Evolutionary conservation across 2,888 invertebrate species (phyloP).

Genomic region (Papilio demoleus): DNA sequence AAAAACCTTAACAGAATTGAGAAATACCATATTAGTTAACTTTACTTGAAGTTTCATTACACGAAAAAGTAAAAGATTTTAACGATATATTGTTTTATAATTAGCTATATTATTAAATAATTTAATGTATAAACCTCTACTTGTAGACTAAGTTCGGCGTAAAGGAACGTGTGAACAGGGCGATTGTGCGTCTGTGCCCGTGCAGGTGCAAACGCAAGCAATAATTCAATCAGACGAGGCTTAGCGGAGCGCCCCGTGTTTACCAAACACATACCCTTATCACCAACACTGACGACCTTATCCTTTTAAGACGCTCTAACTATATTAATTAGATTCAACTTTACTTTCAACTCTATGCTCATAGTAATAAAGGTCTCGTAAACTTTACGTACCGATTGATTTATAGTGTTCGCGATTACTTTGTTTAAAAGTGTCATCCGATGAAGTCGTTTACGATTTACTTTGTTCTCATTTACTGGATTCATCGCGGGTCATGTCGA

Average conservation of each 20-base stretch:
- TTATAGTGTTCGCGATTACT: slow-evolving; percentile 36
- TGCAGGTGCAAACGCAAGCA: slow-evolving; percentile 68
- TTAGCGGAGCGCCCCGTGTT: slow-evolving; percentile 71
- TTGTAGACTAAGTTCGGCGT: slow-evolving; percentile 54
- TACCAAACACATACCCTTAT: slow-evolving; percentile 70
- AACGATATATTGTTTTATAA: not conserved
- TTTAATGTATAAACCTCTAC: not conserved
- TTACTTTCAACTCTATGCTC: slow-evolving; percentile 42
- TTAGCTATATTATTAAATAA: not conserved
- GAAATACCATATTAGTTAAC: not conserved
- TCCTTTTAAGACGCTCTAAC: slow-evolving; percentile 49
- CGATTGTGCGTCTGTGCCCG: slow-evolving; percentile 43
- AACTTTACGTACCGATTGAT: slow-evolving; percentile 8
- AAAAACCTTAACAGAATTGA: not conserved
- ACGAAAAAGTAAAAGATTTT: not conserved
- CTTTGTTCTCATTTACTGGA: slow-evolving; percentile 49
- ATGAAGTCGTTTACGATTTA: slow-evolving; percentile 52
- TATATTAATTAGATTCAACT: slow-evolving; percentile 44
- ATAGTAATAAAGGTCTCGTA: slow-evolving; percentile 44
- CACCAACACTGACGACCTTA: slow-evolving; percentile 57
- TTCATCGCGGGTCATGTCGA: slow-evolving; percentile 56
- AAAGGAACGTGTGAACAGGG: slow-evolving; percentile 61
- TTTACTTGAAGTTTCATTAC: not conserved
- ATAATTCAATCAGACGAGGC: slow-evolving; percentile 80
- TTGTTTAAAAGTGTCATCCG: slow-evolving; percentile 33